phyloP scores from a whole-genome alignment of 2,888 invertebrate genomes.

The Catocala fraxini region DNA sequence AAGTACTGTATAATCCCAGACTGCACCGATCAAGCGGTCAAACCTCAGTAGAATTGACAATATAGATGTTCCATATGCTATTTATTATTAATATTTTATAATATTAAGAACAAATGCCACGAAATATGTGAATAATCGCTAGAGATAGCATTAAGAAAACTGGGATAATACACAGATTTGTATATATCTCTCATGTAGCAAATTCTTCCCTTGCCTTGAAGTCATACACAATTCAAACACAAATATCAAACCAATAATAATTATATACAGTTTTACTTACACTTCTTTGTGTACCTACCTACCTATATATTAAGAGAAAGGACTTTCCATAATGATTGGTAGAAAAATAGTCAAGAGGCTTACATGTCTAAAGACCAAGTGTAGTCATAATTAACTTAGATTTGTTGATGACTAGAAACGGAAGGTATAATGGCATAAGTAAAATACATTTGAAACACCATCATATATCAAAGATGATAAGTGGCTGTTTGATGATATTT shows the following conservation, averaged over 20 bases:
- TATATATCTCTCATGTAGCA: conserved; percentile 29
- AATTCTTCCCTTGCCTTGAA: conserved; percentile 13
- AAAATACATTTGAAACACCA: background rate
- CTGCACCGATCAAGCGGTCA: conserved; percentile 55
- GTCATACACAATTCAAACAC: conserved; percentile 14
- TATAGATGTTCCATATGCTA: conserved; percentile 79
- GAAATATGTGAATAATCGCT: conserved; percentile 73
- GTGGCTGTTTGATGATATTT: conserved; percentile 2
- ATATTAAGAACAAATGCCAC: conserved; percentile 68
- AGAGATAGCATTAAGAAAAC: conserved; percentile 55
- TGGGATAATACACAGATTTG: conserved; percentile 28
- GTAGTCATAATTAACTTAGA: conserved; percentile 11
- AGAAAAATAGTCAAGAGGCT: conserved; percentile 3
- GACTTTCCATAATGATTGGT: background rate
- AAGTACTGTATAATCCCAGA: conserved; percentile 62
- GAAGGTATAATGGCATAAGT: conserved; percentile 3
- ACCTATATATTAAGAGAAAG: conserved; percentile 4
- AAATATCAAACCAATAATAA: conserved; percentile 3
- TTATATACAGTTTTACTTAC: background rate
- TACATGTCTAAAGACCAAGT: conserved; percentile 15
- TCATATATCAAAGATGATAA: background rate
- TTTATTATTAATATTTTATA: conserved; percentile 71
- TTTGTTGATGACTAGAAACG: conserved; percentile 6
- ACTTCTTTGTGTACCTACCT: background rate
- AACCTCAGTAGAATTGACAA: conserved; percentile 83